These are phyloP conservation scores for Motacilla alba DNA, from an alignment of 2,113 vertebrate genomes.

Conservation along the genomic window DNA sequence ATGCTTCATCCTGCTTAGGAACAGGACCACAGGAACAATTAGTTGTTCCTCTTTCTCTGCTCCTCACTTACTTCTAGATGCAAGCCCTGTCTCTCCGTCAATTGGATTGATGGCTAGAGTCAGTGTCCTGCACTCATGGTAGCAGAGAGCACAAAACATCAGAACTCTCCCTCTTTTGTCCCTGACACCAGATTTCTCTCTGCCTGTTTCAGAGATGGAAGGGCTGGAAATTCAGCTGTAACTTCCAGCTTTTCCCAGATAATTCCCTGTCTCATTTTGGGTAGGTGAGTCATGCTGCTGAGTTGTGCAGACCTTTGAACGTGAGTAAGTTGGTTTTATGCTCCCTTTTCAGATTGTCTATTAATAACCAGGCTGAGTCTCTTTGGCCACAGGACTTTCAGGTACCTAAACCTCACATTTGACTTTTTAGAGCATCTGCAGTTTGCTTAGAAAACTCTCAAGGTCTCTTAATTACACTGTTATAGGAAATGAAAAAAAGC, in stretches of 20 bases:
- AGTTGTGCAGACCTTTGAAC: neutral
- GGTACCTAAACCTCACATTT: neutral
- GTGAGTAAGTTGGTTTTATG: neutral
- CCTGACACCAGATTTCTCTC: neutral
- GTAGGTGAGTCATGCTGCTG: neutral
- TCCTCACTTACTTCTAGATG: neutral
- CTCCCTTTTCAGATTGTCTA: neutral
- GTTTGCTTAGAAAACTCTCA: neutral
- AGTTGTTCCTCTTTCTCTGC: neutral
- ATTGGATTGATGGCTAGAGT: neutral
- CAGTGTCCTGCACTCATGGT: neutral
- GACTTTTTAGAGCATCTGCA: neutral
- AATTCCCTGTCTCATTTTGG: neutral
- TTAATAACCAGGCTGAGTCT: neutral
- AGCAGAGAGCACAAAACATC: neutral
- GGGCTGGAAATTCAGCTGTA: neutral
- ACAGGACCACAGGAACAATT: neutral
- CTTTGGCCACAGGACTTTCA: neutral
- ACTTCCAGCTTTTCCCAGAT: neutral
- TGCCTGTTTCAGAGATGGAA: neutral
- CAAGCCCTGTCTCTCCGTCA: neutral
- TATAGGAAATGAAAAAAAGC: neutral
- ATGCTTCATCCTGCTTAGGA: neutral
- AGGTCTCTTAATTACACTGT: neutral
- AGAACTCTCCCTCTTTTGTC: neutral